phyloP scores from a whole-genome alignment of 2,113 vertebrate genomes.

The Pelecanoides urinatrix region DNA sequence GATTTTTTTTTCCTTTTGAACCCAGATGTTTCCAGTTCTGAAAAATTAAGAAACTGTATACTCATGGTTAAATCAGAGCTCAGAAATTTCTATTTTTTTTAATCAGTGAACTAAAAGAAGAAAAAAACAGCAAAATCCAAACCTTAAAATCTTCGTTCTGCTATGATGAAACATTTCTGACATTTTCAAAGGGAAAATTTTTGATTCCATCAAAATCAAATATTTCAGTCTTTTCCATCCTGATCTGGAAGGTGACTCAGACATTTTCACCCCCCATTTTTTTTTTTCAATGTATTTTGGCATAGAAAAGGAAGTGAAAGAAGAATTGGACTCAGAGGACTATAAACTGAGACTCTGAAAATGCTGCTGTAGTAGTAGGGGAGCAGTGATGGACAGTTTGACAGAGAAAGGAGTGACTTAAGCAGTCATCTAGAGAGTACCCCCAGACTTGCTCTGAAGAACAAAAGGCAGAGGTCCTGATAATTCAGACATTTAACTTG shows the following conservation, averaged over 20 bases:
- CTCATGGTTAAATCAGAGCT: background rate
- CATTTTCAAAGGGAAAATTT: background rate
- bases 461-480: background rate
- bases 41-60: background rate
- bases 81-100: background rate
- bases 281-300: background rate
- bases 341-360: background rate
- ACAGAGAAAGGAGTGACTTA: background rate
- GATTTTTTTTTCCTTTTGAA: background rate
- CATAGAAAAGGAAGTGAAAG: background rate
- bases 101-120: background rate
- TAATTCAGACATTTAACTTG: background rate
- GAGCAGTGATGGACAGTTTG: background rate
- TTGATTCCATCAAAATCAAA: background rate
- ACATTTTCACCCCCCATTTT: background rate
- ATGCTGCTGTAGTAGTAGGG: background rate
- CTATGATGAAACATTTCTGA: background rate
- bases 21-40: background rate
- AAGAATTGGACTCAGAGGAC: background rate
- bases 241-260: background rate
- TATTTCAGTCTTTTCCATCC: background rate
- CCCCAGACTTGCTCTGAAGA: background rate
- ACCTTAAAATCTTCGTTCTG: background rate
- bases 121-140: background rate
- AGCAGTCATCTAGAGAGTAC: background rate